Base-by-base conservation (phyloP, 1,140 invertebrate genomes). In the Drosophila varians region DNA sequence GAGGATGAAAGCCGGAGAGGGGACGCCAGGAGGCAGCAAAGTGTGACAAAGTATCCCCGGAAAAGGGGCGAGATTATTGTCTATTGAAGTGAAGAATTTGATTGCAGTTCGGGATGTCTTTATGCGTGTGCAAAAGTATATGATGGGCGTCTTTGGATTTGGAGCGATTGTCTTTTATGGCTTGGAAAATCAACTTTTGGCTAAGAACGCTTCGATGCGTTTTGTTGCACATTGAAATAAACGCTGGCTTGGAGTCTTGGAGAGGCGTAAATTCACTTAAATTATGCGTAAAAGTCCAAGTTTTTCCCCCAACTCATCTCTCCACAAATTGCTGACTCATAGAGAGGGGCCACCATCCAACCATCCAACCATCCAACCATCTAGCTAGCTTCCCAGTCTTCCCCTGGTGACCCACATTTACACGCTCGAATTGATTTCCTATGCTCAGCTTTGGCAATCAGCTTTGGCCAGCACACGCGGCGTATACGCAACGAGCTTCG, bases 101-200 rank as follows among this genome's bases (percentile, higher is more conserved):
- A 87, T 87, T 87, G 82, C 82, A 87, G 58, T 87, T 87, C 60
- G 74, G 82, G 84, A 87, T 87, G 82, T 87, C 82, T 87, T 87
- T 87, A 87, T 84, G 80, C 57, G 78, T 65, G 65, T 54, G 69
- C 74, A 60, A 60, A 75, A 57, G 69, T 72, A 18, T 49, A 65
- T 75, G 72, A 68, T 60, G 73, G 16, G 73, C 72, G 55, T 47
- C 77, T 87, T 69, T 86, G 70, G 34, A 34, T 82, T 65, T 73
- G 70, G 1, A 40, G 72, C 82, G 77, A 87, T 87, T 87, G 82
- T 87, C 82, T 87, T 87, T 87, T 87, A 87, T 87, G 82, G 82
- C 65, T 87, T 87, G 82, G 82, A 87, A 87, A 87, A 87, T 87
- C 84, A 87, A 87, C 82, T 87, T 86, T 87, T 75, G 54, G 26